phyloP scores from a whole-genome alignment of 37 sponge, comb jelly and placozoan species.

The Dysidea cf. avara region DNA sequence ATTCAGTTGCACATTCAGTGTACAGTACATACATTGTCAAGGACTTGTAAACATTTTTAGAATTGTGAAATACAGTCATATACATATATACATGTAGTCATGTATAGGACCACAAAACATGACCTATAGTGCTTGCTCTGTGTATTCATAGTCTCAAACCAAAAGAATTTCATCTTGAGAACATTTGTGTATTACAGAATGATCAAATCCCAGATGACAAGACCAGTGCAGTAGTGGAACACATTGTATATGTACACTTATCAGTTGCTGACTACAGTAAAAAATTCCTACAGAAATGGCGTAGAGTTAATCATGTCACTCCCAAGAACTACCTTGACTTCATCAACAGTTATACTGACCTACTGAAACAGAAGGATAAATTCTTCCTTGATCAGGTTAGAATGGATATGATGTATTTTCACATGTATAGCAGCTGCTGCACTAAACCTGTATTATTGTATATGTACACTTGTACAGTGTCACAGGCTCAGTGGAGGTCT shows the following conservation, averaged over 20 bases:
- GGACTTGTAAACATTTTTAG: too few species aligned
- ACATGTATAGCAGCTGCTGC: not conserved
- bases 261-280: slow-evolving; percentile 82
- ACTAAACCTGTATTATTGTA: not conserved
- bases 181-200: slow-evolving; percentile 71
- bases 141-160: too few species aligned
- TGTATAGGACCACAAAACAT: too few species aligned
- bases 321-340: slow-evolving; percentile 99
- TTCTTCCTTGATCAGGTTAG: slow-evolving; percentile 76
- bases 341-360: slow-evolving; percentile 84
- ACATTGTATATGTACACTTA: slow-evolving; percentile 93
- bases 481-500: slow-evolving; percentile 88
- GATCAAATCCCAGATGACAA: slow-evolving; percentile 83
- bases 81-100: too few species aligned
- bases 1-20: too few species aligned
- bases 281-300: slow-evolving; percentile 82
- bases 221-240: slow-evolving; percentile 73
- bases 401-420: too few species aligned
- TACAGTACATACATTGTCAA: too few species aligned
- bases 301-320: slow-evolving; percentile 96
- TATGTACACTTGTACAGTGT: slow-evolving; percentile 61
- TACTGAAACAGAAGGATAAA: slow-evolving; percentile 91
- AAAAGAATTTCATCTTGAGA: too few species aligned
- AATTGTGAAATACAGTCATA: too few species aligned
- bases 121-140: too few species aligned